Evolutionary conservation across 2,888 invertebrate genomes (phyloP).

Genomic region (Tiphia femorata): DNA sequence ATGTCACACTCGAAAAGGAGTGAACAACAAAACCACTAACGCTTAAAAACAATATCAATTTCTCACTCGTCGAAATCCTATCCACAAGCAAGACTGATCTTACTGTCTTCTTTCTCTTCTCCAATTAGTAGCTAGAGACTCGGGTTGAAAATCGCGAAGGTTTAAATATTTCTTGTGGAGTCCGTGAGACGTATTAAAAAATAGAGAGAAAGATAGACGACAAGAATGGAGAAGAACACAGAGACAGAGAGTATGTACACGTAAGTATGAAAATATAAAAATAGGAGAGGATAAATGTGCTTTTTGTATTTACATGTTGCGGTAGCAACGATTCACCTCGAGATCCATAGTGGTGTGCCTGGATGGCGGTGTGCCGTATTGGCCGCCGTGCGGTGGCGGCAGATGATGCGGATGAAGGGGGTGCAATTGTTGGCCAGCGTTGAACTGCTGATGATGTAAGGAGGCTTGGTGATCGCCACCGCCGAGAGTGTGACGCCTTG

Average conservation of each 20-base stretch:
- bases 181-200: constrained; percentile 9
- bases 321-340: constrained; percentile 74
- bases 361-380: constrained; percentile 69
- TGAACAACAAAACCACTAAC: too few relatives aligned
- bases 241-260: not conserved
- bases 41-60: too few relatives aligned
- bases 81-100: too few relatives aligned
- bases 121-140: too few relatives aligned
- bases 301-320: constrained; percentile 44
- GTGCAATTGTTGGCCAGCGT: constrained; percentile 59
- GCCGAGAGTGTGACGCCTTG: constrained; percentile 85
- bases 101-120: too few relatives aligned
- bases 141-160: not conserved
- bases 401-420: constrained; percentile 71
- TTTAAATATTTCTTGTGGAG: too few relatives aligned
- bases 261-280: not conserved
- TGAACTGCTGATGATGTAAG: constrained; percentile 71
- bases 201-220: constrained; percentile 6
- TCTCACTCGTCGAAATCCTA: too few relatives aligned
- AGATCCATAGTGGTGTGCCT: constrained; percentile 78
- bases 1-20: too few relatives aligned
- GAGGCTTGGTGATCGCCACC: constrained; percentile 79
- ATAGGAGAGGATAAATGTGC: not conserved
- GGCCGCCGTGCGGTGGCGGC: constrained; percentile 71
- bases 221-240: not conserved